Base-by-base conservation (phyloP, 2,113 vertebrate species). In the Hemibates koningsi region DNA sequence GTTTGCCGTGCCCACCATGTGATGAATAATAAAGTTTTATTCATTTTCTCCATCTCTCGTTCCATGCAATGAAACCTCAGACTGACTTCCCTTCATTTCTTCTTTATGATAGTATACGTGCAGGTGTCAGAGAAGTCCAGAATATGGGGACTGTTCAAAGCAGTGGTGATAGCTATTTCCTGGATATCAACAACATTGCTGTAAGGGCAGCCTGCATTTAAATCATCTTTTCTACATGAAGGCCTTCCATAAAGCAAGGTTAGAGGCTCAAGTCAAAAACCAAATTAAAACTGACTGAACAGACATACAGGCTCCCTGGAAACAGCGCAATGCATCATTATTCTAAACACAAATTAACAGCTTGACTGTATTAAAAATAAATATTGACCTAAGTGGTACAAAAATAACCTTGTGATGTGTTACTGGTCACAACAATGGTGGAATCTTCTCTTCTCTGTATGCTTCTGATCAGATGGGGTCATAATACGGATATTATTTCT, bases 21-120 rank as follows among this genome's bases (percentile, higher is more conserved):
- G 87, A 96, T 95, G 82, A 96, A 96, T 96, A 96, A 96, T 96
- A 96, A 95, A 92, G 80, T 88, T 90, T 24, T 88, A 88, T 88
- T 94, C 89, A 85, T 92, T 94, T 92, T 91, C 87, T 93, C 78
- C 88, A 93, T 92, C 89, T 90, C 54, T 76, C 78, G n/a, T 79
- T 86, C 59, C 78, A 90, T 90, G 81, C 84, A 83, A 85, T 82
- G 89, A 86, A 89, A 79, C 80, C 85, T 86, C 63, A 52, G 83
- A 81, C 43, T 57, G 79, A 85, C 52, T 85, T 82, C 61, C 34
- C 38, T 36, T 85, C 80, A 63, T 84, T 82, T 89, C 83, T 86
- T 86, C 84, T 89, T 90, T 19, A 88, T 87, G 86, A 83, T 50
- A 53, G 36, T 79, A 66, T 59, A 52, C 81, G 41, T 81, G 85